A percentile compares a stretch with the other conserved stretches of the same genome.
These are phyloP conservation scores for Pontoporia blainvillei DNA, from an alignment of 2,113 vertebrate species.

Conservation along the genomic window DNA sequence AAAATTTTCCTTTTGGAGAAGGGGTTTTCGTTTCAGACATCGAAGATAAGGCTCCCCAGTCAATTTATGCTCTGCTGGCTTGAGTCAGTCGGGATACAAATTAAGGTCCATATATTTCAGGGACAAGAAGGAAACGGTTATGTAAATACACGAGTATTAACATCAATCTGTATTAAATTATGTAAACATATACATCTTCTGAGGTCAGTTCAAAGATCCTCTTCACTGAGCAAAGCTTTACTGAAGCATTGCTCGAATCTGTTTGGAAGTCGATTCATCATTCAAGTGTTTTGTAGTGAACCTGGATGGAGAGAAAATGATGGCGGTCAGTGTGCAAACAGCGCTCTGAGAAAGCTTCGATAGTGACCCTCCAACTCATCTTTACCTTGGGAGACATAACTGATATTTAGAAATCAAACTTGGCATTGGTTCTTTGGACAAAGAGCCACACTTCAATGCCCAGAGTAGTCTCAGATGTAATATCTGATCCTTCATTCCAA, in stretches of 20 bases:
- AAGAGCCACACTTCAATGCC: neutral
- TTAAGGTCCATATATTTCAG: constrained; percentile 81
- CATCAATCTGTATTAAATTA: constrained; percentile 98
- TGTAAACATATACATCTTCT: constrained; percentile 99
- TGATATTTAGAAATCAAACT: neutral
- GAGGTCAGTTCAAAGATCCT: constrained; percentile 94
- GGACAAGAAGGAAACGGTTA: constrained; percentile 88
- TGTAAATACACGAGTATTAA: constrained; percentile 96
- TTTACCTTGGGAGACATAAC: neutral
- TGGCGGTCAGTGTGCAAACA: neutral
- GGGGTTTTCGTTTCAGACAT: constrained; percentile 62
- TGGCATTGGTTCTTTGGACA: neutral
- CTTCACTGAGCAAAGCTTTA: constrained; percentile 84
- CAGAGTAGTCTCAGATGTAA: neutral
- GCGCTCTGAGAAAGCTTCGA: fast-evolving
- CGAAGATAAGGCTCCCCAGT: constrained; percentile 84
- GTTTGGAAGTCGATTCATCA: constrained; percentile 97
- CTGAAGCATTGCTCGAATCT: constrained; percentile 98
- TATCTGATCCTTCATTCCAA: neutral
- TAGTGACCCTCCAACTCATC: neutral
- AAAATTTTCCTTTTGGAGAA: constrained; percentile 50
- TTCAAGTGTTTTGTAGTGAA: constrained; percentile 99
- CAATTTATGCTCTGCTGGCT: constrained; percentile 82
- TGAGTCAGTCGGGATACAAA: constrained; percentile 83
- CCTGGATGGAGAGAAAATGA: constrained; percentile 76